Percentiles rank a stretch among this genome's conserved stretches.
Conservation (phyloP, 2,113 vertebrate species). For the Dasyprocta punctata region DNA sequence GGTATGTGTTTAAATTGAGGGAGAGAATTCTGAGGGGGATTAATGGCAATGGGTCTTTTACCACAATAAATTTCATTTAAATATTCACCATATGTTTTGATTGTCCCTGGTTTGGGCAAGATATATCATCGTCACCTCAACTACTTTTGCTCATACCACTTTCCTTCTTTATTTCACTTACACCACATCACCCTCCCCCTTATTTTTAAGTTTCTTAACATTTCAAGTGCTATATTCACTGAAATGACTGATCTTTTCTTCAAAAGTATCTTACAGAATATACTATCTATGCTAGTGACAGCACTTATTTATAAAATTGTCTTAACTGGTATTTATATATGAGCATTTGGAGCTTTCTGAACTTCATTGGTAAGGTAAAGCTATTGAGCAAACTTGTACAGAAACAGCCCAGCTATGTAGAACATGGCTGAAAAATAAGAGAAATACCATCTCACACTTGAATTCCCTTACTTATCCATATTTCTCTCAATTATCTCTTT, state of each 20-base stretch:
- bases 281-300: neutral
- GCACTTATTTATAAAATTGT: conserved; percentile 19
- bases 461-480: neutral
- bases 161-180: neutral
- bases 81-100: neutral
- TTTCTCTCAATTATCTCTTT: neutral
- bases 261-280: neutral
- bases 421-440: neutral
- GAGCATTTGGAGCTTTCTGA: neutral
- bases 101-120: neutral
- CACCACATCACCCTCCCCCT: neutral
- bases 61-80: neutral
- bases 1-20: neutral
- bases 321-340: neutral
- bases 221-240: conserved; percentile 6
- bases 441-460: neutral
- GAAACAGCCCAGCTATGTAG: neutral
- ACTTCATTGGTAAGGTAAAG: neutral
- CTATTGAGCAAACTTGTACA: neutral
- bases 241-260: neutral
- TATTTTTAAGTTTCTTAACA: neutral
- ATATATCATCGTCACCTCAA: neutral
- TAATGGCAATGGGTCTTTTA: neutral
- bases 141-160: neutral
- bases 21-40: neutral